Base-by-base conservation (phyloP, 2,797 vertebrate genomes). In the Hirundo rustica region DNA sequence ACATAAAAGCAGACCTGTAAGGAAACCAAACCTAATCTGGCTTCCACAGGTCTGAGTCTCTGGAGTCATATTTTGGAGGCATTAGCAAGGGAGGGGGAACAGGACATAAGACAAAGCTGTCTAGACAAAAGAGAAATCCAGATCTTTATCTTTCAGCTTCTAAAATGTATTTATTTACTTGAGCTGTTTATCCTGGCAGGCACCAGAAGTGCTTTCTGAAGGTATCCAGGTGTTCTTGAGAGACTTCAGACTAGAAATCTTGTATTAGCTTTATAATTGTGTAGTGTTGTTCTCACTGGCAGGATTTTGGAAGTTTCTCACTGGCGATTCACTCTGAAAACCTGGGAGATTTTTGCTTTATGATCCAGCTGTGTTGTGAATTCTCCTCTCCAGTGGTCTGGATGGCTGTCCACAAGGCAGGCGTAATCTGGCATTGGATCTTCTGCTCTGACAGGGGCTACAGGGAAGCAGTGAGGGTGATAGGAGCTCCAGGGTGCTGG, bases 91-190 rank as follows among this genome's bases (percentile, higher is more conserved):
- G 58, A 67, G 9, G 9, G 44, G 16, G 13, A 53, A 80, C 54
- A 74, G 18, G 32, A 30, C 53, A 2, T 48, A 90, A 96, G 67
- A 89, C 66, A 92, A 92, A 94, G 60, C 36, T 77, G 88, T 83
- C 14, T 62, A 90, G 70, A 60, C 65, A 71, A 84, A 92, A 92
- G 61, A 73, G 22, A 75, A 85, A 87, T 72, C 38, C 70, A 42
- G 51, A 66, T 85, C 62, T 86, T 70, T 93, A 50, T 89, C 79
- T 93, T 93, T 45, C 44, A 60, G 30, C 70, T 76, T 90, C 47
- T 73, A 27, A 78, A 92, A 71, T 19, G 27, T 64, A 19, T 93
- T 94, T 64, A 19, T 93, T 94, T 96, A 70, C 82, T 71, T 36
- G 26, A 88, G 32, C 47, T 1, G 2, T 88, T 85, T 27, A 70